Conservation (phyloP, 2,113 vertebrate genomes). For the Pterocles gutturalis region DNA sequence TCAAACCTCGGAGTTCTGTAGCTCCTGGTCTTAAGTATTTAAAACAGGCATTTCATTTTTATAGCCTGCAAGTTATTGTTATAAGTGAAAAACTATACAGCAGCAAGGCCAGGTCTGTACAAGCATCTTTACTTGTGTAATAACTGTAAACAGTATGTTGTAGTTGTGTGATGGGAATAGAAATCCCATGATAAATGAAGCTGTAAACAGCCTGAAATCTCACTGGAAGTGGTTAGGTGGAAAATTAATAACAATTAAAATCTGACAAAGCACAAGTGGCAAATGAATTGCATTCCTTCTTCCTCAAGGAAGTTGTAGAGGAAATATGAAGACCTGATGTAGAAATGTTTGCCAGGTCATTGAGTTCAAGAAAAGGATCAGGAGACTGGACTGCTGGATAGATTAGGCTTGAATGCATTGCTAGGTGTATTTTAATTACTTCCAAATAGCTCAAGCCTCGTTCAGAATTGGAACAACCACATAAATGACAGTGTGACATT, state of each 20-base stretch:
- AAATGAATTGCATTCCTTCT: constrained; percentile 58
- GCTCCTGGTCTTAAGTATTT: neutral
- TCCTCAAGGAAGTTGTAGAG: constrained; percentile 40
- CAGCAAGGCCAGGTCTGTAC: neutral
- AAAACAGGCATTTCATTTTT: neutral
- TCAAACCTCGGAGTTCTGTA: neutral
- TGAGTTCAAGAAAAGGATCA: constrained; percentile 18
- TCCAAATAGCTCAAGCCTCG: neutral
- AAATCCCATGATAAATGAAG: constrained; percentile 52
- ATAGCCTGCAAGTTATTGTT: neutral
- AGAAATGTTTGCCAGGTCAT: constrained; percentile 22
- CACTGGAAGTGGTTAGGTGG: constrained; percentile 7
- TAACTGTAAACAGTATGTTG: neutral
- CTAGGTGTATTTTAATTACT: neutral
- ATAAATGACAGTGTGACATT: neutral
- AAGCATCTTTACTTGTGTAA: neutral
- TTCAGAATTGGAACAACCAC: neutral
- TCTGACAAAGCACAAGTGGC: constrained; percentile 38
- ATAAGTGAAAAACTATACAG: neutral
- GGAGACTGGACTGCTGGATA: neutral
- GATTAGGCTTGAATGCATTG: neutral
- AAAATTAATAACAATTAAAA: constrained; percentile 70
- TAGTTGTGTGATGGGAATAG: constrained; percentile 23
- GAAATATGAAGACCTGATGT: constrained; percentile 13
- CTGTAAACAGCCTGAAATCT: constrained; percentile 48